Evolutionary conservation across 2,113 vertebrate genomes (phyloP), one percentile per base, ranked within the genome.

Genomic region (Leucosticte australis): DNA sequence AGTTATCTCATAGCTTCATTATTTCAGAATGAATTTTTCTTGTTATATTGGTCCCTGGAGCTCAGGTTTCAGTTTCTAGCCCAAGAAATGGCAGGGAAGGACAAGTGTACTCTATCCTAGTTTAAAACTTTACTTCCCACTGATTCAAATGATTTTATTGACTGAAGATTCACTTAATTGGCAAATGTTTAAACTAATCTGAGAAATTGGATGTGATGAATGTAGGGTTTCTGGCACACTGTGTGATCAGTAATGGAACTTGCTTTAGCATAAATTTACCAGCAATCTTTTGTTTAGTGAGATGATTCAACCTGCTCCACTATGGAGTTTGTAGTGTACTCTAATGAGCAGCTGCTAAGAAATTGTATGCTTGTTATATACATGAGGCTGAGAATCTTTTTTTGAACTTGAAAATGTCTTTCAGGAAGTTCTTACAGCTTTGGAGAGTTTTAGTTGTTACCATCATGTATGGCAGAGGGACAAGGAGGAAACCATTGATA

Each of bases 391-490:
- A 87, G 26, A 74, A 52, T 80, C 55, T 92, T 47, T 55, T 59
- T 85, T 53, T 90, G 39, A 56, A 75, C 46, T 92, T 82, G 13
- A 86, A 4, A 7, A 92, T 96, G 42, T 95, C 8, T 97, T 97
- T 89, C 92, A 99, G 99, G 99, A 99, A 75, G 97, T 99, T 92
- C 92, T 97, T 60, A 92, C 96, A 44, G 98, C 98, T 83, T 96
- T 99, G 84, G 97, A 99, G 28, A 97, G 87, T 83, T 99, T 99
- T 71, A 98, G 95, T 70, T 42, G 96, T 78, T 99, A 99, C 90
- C 98, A 99, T 90, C 98, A 99, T 87, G 98, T 99, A 96, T 99
- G 99, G 99, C 98, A 98, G 93, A 98, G 96, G 75, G 98, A 99
- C 85, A 98, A 98, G 82, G 98, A 99, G 82, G 98, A 98, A 83